Percentiles rank a stretch among this genome's conserved stretches.
Evolutionary conservation across 92 coral and sea anemone species (phyloP).

Genomic region (Hydrozoanthus gracilis): DNA sequence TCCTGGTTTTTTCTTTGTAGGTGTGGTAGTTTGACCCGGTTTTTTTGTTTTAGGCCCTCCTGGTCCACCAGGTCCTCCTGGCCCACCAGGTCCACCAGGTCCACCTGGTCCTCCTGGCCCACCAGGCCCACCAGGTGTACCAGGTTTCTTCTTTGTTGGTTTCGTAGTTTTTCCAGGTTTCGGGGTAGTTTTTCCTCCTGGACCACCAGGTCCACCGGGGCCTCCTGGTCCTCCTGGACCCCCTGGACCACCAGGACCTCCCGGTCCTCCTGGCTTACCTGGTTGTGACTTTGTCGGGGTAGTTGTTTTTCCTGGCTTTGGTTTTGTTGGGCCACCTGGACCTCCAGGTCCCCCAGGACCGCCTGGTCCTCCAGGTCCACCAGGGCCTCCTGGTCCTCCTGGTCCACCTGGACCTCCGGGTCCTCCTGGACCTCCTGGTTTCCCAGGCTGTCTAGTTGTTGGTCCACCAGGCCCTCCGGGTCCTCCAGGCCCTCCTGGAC

Average conservation of each 20-base stretch:
- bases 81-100: constrained; percentile 86
- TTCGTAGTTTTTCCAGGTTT: neutral
- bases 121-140: constrained; percentile 8
- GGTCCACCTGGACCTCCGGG: constrained; percentile 79
- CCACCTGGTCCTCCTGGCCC: constrained; percentile 77
- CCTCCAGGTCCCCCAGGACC: constrained; percentile 82
- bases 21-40: constrained; percentile 69
- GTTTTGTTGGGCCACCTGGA: constrained; percentile 77
- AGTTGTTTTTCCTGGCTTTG: constrained; percentile 66
- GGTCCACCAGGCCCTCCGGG: constrained; percentile 79
- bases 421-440: too few species aligned
- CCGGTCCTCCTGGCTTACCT: constrained; percentile 33
- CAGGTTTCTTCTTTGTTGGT: constrained; percentile 48
- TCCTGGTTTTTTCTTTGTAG: constrained; percentile 63
- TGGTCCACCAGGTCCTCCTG: constrained; percentile 70
- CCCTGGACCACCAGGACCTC: constrained; percentile 80
- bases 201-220: constrained; percentile 80
- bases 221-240: constrained; percentile 86
- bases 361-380: constrained; percentile 77
- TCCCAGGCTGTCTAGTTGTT: constrained; percentile 42
- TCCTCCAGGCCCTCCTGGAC: constrained; percentile 85
- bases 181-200: constrained; percentile 44
- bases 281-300: constrained; percentile 39
- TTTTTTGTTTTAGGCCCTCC: constrained; percentile 64
- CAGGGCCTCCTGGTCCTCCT: constrained; percentile 66